Base-by-base conservation (phyloP, 2,797 vertebrate species). In the Microctenopoma stevenorrisi region DNA sequence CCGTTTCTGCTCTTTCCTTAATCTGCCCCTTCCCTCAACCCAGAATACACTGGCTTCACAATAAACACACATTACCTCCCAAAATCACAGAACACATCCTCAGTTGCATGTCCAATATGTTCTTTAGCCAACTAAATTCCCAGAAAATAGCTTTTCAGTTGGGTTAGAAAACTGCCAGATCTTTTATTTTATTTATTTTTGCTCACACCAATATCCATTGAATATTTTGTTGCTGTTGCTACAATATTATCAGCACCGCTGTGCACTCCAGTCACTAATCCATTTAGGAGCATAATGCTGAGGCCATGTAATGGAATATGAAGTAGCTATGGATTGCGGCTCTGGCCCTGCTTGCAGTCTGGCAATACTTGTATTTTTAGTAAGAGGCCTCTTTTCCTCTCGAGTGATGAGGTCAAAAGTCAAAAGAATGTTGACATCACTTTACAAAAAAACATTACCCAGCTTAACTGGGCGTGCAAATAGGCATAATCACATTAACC, bases 401-500 rank as follows among this genome's bases (percentile, higher is more conserved):
- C 1, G 28, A 62, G 52, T 35, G 64, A 43, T 12, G 49, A 80
- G 89, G 92, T 92, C 92, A 90, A 76, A 85, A 72, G 86, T 87
- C 73, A 44, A 61, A 38, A 58, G 64, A 83, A 80, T 59, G 82
- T 75, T 81, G 71, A 90, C 80, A 56, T 76, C 51, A 63, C 69
- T 46, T 75, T 44, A 61, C 71, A 76, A 56, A 77, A 22, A 74
- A 82, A 74, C 65, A 48, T 57, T 63, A 55, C 43, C 7, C 25
- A 25, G 68, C 72, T 85, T 90, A 93, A 93, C 89, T 90, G 86
- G 59, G 67, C 78, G 48, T 86, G 82, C 47, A 84, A 90, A 92
- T 92, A 53, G 50, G 52, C 76, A 69, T 93, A 91, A 94, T 93
- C 89, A 88, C 79, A 93, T 93, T 92, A 93, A 81, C 77, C 76